Conservation (phyloP, 2,797 vertebrate species). For the Tapera naevia region DNA sequence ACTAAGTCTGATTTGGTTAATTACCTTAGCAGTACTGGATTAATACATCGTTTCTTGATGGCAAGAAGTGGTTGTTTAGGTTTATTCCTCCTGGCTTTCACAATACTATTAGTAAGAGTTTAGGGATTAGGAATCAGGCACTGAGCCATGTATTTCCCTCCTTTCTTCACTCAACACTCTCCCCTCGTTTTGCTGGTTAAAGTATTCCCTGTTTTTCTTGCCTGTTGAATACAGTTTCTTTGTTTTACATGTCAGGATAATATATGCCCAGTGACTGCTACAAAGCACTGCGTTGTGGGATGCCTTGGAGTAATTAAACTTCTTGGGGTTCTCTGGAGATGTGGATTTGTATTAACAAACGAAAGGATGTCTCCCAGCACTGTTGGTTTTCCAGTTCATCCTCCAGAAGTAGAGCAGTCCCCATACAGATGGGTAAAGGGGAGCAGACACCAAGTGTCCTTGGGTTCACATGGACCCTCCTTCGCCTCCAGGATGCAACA, state of each 20-base stretch:
- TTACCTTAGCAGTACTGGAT: conserved; percentile 46
- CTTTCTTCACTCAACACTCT: background rate
- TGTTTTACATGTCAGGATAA: background rate
- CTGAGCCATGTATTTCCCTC: background rate
- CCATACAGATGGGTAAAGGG: rapidly evolving
- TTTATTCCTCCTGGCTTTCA: conserved; percentile 19
- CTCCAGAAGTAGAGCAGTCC: background rate
- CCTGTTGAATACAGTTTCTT: conserved; percentile 2
- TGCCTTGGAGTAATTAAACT: background rate
- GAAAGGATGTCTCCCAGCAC: background rate
- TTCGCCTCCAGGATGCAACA: background rate
- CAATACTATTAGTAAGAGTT: background rate
- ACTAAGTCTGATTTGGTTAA: conserved; percentile 46
- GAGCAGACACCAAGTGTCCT: background rate
- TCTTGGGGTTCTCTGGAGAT: background rate
- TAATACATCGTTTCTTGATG: conserved; percentile 22
- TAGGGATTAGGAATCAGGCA: conserved; percentile 22
- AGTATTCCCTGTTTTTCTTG: background rate
- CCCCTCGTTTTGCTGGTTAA: background rate
- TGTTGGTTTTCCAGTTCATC: background rate
- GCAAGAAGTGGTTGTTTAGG: background rate
- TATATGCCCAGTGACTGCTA: background rate
- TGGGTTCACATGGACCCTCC: rapidly evolving
- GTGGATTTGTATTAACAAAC: background rate
- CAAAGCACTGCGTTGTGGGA: background rate